Percentiles rank a stretch among this genome's conserved stretches.
phyloP scores from a whole-genome alignment of 2,113 vertebrate species.

The Falco punctatus region DNA sequence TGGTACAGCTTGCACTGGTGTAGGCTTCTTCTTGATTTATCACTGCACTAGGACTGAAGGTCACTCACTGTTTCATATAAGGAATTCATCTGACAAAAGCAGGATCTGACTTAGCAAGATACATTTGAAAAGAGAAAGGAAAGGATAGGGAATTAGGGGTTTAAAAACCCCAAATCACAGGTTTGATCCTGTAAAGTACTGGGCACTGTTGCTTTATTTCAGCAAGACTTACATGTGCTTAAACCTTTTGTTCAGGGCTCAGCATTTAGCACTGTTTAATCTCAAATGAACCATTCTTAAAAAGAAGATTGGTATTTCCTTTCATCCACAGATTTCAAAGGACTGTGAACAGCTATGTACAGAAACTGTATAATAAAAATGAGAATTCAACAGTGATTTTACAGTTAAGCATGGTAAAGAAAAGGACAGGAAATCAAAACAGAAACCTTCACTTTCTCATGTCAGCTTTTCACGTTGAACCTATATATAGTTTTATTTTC shows the following conservation, averaged over 20 bases:
- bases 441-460: neutral
- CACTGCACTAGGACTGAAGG: neutral
- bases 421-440: neutral
- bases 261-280: slow-evolving; percentile 38
- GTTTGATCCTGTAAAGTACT: slow-evolving; percentile 8
- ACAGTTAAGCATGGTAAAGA: neutral
- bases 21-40: neutral
- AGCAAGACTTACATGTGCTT: neutral
- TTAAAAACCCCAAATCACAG: neutral
- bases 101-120: neutral
- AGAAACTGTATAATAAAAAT: neutral
- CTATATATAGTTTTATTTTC: neutral
- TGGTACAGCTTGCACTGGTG: neutral
- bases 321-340: slow-evolving; percentile 38
- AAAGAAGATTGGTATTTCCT: neutral
- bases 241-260: slow-evolving; percentile 26
- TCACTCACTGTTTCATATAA: neutral
- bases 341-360: neutral
- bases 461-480: neutral
- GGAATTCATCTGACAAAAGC: neutral
- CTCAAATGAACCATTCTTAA: slow-evolving; percentile 20
- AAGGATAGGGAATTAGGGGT: neutral
- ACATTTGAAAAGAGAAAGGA: neutral
- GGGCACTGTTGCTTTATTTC: neutral
- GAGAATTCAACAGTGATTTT: slow-evolving; percentile 2